phyloP scores from a whole-genome alignment of 1,140 invertebrate genomes.

The Mamestra configurata region DNA sequence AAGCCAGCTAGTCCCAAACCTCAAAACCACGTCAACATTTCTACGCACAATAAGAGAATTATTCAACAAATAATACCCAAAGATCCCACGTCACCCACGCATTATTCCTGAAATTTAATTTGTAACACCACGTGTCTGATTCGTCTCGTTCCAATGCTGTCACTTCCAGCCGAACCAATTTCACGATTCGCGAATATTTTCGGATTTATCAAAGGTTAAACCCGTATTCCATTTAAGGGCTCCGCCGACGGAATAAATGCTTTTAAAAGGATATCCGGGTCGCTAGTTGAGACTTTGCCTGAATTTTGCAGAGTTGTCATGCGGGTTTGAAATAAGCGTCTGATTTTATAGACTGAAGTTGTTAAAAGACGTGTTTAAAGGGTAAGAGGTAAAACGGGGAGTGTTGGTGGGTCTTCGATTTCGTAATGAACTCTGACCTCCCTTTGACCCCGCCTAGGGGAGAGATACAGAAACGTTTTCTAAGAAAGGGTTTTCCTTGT shows the following conservation, averaged over 20 bases:
- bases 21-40: background rate
- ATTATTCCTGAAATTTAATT: constrained; percentile 28
- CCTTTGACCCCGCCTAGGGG: too few species aligned
- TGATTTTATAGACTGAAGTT: background rate
- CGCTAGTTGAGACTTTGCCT: background rate
- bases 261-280: constrained; percentile 34
- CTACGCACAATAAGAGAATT: background rate
- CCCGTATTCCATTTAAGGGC: constrained; percentile 36
- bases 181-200: constrained; percentile 47
- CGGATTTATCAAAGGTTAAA: constrained; percentile 44
- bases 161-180: constrained; percentile 47
- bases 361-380: too few species aligned
- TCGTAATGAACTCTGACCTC: too few species aligned
- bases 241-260: constrained; percentile 28
- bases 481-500: too few species aligned
- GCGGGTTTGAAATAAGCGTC: background rate
- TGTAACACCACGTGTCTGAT: constrained; percentile 46
- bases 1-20: background rate
- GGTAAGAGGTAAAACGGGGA: too few species aligned
- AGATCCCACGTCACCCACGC: background rate
- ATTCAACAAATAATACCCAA: background rate
- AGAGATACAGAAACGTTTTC: too few species aligned
- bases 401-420: too few species aligned
- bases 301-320: background rate
- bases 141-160: constrained; percentile 34